Base-by-base conservation (phyloP, 2,113 vertebrate genomes). In the Rhadina sibilatrix region DNA sequence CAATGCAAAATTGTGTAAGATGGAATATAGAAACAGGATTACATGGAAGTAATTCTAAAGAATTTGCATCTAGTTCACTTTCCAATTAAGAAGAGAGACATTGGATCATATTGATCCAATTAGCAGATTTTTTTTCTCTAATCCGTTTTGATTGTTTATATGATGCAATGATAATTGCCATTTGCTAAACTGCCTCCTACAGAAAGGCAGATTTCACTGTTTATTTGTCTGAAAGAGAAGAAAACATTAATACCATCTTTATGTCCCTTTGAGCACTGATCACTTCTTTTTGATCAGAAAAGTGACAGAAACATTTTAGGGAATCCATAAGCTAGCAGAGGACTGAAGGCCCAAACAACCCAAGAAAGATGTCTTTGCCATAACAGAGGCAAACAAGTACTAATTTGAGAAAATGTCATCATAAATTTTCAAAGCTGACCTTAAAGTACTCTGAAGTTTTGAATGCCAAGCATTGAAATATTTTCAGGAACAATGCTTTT, bases 401-500 rank as follows among this genome's bases (percentile, higher is more conserved):
- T 86, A 70, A 87, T 71, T 72, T 91, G 69, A 71, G 83, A 89
- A 87, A 89, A 81, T 75, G 40, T 81, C 91, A 83, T 10, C 37
- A 68, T 49, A 84, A 38, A 46, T 64, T 92, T 95, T 89, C 84
- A 91, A 94, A 91, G 42, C 47, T 71, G 69, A 78, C 72, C 56
- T 92, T 84, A 68, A 87, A 82, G 75, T 35, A 6, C 20, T 64
- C 70, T 85, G 28, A 91, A 75, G 44, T 84, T 94, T 87, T 87
- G 72, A 87, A 75, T 64, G 46, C 4, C 64, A 89, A 30, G 53
- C n/a, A 57, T 23, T 44, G 42, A 89, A 83, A 78, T 3, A 6
- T 64, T 83, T 90, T 71, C 60, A 64, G 25, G 22, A 12, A 57
- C 33, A 89, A 52, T 27, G 13, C 3, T 63, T 87, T 91, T 46